A percentile compares a stretch with the other conserved stretches of the same genome.
Conservation (phyloP, 2,888 invertebrate species). For the Eledone cirrhosa region DNA sequence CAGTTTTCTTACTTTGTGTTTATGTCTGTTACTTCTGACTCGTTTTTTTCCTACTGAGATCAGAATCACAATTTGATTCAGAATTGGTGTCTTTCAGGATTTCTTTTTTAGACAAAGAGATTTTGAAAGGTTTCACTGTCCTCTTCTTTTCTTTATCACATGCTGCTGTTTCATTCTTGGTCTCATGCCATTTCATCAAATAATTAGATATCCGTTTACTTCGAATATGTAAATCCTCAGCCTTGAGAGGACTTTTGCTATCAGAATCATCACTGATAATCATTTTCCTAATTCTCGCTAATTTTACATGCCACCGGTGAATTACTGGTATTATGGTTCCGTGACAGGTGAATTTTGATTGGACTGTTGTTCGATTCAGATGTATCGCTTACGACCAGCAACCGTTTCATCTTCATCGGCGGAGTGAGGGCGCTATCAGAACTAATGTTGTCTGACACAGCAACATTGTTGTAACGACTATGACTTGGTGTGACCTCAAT, state of each 20-base stretch:
- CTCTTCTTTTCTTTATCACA: neutral
- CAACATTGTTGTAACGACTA: neutral
- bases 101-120: slow-evolving; percentile 19
- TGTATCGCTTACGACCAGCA: neutral
- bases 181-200: neutral
- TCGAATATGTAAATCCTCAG: too few relatives aligned
- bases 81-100: neutral
- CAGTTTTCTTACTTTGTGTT: neutral
- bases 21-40: neutral
- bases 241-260: neutral
- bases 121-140: neutral
- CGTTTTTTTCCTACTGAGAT: neutral
- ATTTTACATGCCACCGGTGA: neutral
- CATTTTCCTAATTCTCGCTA: too few relatives aligned
- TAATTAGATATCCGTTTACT: neutral
- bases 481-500: neutral
- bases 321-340: neutral
- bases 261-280: neutral
- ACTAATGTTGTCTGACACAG: neutral
- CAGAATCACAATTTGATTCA: neutral
- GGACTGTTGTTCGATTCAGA: slow-evolving; percentile 3
- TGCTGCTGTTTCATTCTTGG: neutral
- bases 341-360: neutral
- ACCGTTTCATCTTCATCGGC: neutral
- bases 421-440: neutral